Evolutionary conservation across 2,888 invertebrate genomes (phyloP), one percentile per base, ranked within the genome.

Genomic region (Dysmachus trigonus): DNA sequence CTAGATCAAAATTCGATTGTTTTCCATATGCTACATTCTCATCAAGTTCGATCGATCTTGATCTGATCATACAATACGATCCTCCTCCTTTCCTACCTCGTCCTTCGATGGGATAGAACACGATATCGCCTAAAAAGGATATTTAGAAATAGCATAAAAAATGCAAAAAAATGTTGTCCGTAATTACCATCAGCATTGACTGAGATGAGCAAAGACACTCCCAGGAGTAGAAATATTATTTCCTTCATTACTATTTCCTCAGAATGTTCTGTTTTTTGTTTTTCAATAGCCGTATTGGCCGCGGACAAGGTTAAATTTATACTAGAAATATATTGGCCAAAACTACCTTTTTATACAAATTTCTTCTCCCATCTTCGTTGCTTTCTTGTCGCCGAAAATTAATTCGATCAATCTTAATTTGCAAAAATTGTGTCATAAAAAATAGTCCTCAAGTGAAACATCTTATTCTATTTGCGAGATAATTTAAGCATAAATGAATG

Each of bases 11-110:
- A 33, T 27, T 53, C 7, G 82, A 71, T 41, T 83, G 83, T n/a
- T 72, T 83, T 41, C 15, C 83, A 30, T 41, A 8, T 13, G 31
- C 1, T 72, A 41, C 1, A 41, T 83, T 38, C 10, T 41, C 72
- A 31, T 77, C 77, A n/a, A 81, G 18, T n/a, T 81, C 81, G 31
- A 81, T 81, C 13, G 81, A 62, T 33, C 81, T 81, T 62, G 22
- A 30, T 33, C 18, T 81, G 33, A 81, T 81, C 27, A 81, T 22
- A 62, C 81, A 81, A 2, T 53, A 30, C 2, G 81, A 81, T 81
- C 53, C 31, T 62, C 81, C 77, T 76, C 38, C n/a, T n/a, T n/a
- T n/a, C n/a, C n/a, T 38, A 7, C 35, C 6, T 4, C 81, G 27
- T 81, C 53, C 81, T 22, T 53, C 62, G 13, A 81, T 18, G 7